These are phyloP conservation scores for Chrysopilus asiliformis DNA, from an alignment of 2,888 invertebrate species.

Conservation along the genomic window DNA sequence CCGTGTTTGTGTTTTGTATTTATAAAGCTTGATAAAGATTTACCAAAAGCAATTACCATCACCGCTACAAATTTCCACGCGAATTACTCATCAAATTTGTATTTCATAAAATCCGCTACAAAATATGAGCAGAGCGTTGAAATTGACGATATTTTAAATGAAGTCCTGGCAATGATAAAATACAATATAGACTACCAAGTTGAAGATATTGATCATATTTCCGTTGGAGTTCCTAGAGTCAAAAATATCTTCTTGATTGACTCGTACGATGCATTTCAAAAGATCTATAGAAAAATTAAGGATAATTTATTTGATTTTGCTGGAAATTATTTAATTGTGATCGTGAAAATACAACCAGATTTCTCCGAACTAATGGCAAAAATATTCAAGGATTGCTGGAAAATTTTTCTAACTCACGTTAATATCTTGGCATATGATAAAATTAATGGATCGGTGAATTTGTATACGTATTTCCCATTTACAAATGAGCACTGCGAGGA, in stretches of 20 bases:
- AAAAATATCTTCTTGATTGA: constrained; percentile 5
- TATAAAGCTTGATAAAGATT: too few relatives aligned
- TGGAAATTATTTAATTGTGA: constrained; percentile 4
- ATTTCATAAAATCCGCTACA: too few relatives aligned
- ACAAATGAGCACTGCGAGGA: constrained; percentile 21
- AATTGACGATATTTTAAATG: not conserved
- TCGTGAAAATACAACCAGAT: too few relatives aligned
- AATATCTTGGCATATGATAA: constrained; percentile 19
- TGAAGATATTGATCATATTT: not conserved
- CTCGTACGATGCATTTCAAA: constrained; percentile 1
- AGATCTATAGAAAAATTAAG: not conserved
- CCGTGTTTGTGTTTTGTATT: too few relatives aligned
- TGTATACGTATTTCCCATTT: constrained; percentile 29
- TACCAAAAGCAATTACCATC: too few relatives aligned
- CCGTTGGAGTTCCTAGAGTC: not conserved
- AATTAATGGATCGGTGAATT: constrained; percentile 13
- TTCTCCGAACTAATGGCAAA: too few relatives aligned
- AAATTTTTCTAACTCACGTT: constrained; percentile 25
- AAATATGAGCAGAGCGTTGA: too few relatives aligned
- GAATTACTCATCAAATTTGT: too few relatives aligned
- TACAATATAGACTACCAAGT: not conserved
- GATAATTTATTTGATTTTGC: not conserved
- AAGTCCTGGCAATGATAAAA: not conserved
- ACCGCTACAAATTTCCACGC: too few relatives aligned
- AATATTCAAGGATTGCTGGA: constrained; percentile 26